Evolutionary conservation across 2,888 invertebrate genomes (phyloP).

Genomic region (Drosophila leonis): DNA sequence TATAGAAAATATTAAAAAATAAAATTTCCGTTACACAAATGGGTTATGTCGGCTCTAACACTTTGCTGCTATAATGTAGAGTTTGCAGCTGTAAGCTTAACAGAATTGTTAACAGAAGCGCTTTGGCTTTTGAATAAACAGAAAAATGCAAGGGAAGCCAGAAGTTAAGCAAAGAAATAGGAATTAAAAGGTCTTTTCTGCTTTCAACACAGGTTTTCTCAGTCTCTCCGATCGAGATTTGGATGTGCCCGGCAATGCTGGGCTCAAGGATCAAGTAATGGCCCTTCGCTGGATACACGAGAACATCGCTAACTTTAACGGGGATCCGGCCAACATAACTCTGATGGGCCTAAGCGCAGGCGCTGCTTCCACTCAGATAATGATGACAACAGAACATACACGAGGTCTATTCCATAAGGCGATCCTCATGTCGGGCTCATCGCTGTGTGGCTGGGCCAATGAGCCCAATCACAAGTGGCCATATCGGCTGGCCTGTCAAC

Average conservation of each 20-base stretch:
- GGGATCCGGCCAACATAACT: constrained; percentile 86
- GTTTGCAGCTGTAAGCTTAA: neutral
- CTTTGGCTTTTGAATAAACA: too few species aligned
- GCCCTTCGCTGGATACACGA: constrained; percentile 86
- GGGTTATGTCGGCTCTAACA: neutral
- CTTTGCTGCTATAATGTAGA: neutral
- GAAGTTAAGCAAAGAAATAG: neutral
- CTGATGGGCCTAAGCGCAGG: constrained; percentile 87
- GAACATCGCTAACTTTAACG: constrained; percentile 86
- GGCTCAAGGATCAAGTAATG: constrained; percentile 86
- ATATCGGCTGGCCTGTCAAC: constrained; percentile 75
- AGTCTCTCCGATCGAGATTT: constrained; percentile 85
- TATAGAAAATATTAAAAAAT: neutral
- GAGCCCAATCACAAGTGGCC: constrained; percentile 73
- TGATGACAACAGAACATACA: constrained; percentile 85
- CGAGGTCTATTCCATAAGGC: constrained; percentile 84
- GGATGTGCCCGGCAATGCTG: constrained; percentile 86
- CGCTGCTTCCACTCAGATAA: constrained; percentile 85
- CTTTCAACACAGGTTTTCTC: constrained; percentile 84
- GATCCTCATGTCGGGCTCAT: constrained; percentile 82
- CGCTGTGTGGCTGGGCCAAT: constrained; percentile 78
- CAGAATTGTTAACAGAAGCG: neutral
- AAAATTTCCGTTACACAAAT: neutral
- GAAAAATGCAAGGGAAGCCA: neutral
- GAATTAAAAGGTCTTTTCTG: neutral